phyloP scores from a whole-genome alignment of 37 sponge, comb jelly and placozoan genomes.

The Beroe ovata region DNA sequence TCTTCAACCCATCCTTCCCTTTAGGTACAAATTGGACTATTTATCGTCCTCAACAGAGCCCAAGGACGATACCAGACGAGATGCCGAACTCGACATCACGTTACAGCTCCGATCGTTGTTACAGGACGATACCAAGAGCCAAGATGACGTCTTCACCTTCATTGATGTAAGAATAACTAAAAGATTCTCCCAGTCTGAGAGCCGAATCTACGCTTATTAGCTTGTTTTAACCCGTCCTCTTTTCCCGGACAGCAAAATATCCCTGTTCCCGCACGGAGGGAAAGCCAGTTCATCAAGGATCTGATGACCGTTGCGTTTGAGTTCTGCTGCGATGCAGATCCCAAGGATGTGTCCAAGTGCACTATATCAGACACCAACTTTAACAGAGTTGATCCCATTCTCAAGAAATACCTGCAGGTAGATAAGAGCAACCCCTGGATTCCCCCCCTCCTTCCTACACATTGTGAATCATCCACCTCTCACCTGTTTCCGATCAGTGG shows the following conservation, averaged over 20 bases:
- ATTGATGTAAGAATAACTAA: constrained; percentile 41
- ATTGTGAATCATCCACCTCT: no score
- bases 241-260: constrained; percentile 7
- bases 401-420: constrained; percentile 37
- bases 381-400: neutral
- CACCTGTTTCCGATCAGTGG: no score
- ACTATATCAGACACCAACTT: constrained; percentile 10
- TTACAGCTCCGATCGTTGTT: neutral
- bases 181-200: neutral
- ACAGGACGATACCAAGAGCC: neutral
- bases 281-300: constrained; percentile 45
- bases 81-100: constrained; percentile 4
- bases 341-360: neutral
- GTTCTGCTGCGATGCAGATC: constrained; percentile 1
- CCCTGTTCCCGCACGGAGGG: neutral
- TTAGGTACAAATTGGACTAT: constrained; percentile 52
- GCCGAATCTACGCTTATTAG: neutral
- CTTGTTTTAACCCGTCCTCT: no score
- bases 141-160: constrained; percentile 32
- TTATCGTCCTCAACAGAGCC: neutral
- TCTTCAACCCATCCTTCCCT: neutral
- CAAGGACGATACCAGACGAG: neutral
- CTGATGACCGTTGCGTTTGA: neutral
- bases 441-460: no score
- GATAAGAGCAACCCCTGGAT: no score